phyloP scores from a whole-genome alignment of 2,113 vertebrate genomes.

The Ictalurus furcatus region DNA sequence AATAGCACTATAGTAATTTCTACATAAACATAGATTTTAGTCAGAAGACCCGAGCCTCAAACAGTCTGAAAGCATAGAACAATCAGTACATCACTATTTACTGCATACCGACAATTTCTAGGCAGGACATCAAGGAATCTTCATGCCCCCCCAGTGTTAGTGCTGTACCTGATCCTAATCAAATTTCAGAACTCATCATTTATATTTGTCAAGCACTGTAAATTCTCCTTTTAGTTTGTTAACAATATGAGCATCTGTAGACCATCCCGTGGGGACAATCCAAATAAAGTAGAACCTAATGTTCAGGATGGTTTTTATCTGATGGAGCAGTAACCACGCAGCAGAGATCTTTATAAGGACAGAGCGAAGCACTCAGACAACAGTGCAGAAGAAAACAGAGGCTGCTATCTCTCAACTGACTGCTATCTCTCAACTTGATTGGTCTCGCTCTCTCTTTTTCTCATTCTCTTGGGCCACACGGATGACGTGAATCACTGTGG shows the following conservation, averaged over 20 bases:
- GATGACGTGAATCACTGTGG: constrained; percentile 10
- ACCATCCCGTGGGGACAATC: constrained; percentile 18
- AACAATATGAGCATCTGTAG: background rate
- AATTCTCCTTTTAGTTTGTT: constrained; percentile 25
- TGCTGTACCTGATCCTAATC: background rate
- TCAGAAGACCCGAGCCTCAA: background rate
- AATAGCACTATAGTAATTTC: background rate
- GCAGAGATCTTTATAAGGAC: constrained; percentile 44
- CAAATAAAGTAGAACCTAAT: constrained; percentile 34
- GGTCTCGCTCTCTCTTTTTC: background rate
- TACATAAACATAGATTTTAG: background rate
- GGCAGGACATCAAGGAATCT: background rate
- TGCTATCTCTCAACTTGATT: background rate
- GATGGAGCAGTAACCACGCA: constrained; percentile 10
- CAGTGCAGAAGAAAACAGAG: background rate
- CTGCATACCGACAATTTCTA: background rate
- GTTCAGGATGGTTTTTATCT: constrained; percentile 37
- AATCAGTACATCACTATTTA: background rate
- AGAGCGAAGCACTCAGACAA: background rate
- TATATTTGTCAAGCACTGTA: background rate
- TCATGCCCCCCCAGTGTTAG: background rate
- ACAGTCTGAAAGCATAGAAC: background rate
- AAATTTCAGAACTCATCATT: background rate
- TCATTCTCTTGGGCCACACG: background rate
- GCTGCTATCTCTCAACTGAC: background rate